Evolutionary conservation across 2,113 vertebrate genomes (phyloP).

Genomic region (Alethe diademata): DNA sequence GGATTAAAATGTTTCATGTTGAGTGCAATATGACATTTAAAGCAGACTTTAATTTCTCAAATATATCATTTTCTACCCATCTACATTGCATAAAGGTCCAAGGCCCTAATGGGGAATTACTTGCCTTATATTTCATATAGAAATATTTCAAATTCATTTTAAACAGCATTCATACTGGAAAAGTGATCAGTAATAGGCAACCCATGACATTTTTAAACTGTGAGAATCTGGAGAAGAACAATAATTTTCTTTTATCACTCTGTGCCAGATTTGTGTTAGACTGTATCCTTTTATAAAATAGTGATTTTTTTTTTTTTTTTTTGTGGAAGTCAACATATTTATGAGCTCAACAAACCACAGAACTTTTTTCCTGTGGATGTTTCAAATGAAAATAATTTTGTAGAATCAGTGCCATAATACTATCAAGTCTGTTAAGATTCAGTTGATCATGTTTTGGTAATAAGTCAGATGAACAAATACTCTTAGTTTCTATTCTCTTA

Average conservation of each 20-base stretch:
- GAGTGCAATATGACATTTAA: constrained; percentile 47
- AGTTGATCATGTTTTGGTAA: not conserved
- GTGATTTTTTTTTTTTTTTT: not conserved
- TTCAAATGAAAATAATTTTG: not conserved
- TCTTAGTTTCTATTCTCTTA: not conserved
- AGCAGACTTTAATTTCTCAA: constrained; percentile 51
- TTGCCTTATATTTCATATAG: not conserved
- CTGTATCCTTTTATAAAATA: not conserved
- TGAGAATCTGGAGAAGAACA: not conserved
- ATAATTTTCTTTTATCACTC: not conserved
- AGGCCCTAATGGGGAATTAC: not conserved
- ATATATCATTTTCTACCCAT: constrained; percentile 39
- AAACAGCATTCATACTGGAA: not conserved
- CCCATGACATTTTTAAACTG: not conserved
- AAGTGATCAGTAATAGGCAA: not conserved
- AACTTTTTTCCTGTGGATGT: not conserved
- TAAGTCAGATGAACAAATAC: not conserved
- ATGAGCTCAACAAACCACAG: not conserved
- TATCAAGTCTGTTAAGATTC: not conserved
- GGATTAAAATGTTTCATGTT: constrained; percentile 57
- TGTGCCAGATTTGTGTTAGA: not conserved
- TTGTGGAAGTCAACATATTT: not conserved
- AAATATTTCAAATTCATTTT: not conserved
- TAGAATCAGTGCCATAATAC: not conserved
- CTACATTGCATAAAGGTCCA: not conserved